Evolutionary conservation across 2,888 invertebrate species (phyloP), one percentile per base, ranked within the genome.

Genomic region (Myopa testacea): DNA sequence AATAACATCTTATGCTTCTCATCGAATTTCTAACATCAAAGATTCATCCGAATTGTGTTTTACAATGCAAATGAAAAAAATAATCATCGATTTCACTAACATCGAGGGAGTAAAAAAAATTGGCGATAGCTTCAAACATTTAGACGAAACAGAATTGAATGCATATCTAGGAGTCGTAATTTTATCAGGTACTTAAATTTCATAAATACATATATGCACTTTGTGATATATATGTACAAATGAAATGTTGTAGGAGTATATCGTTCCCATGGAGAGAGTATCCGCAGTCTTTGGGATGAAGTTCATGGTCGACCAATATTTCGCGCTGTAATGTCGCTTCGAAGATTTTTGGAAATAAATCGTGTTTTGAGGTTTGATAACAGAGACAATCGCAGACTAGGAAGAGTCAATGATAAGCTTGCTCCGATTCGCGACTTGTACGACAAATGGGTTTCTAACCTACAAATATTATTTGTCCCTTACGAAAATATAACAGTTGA

Each of bases 1-100:
- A 58, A 75, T 85, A 84, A 85, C 85, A 85, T 82, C 82, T 84
- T 82, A 69, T 60, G 76, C 68, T 76, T 37, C 65, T 76, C 69
- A 76, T 60, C 69, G 69, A 37, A 58, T 76, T 60, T 67, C 58
- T 38, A 58, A 50, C 67, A 75, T 75, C 50, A 50, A 67, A 75
- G 75, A 68, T 68, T 45, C 45, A 68, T 68, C 38, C 50, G 45
- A 68, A 38, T 68, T 68, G 34, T 71, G 58, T 55, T 55, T 71
- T 34, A 71, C 69, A 65, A 67, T 34, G 38, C 55, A 67, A 67
- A 75, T 68, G 38, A 68, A 40, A 68, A 68, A 71, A 70, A 71
- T 71, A 34, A n/a, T 71, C 55, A 71, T 71, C 55, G 26, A 55
- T n/a, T 71, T 55, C 37, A 63, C 63, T 63, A 63, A 63, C 26